Evolutionary conservation across 2,113 vertebrate genomes (phyloP).

Genomic region (Mesembrinibis cayennensis): DNA sequence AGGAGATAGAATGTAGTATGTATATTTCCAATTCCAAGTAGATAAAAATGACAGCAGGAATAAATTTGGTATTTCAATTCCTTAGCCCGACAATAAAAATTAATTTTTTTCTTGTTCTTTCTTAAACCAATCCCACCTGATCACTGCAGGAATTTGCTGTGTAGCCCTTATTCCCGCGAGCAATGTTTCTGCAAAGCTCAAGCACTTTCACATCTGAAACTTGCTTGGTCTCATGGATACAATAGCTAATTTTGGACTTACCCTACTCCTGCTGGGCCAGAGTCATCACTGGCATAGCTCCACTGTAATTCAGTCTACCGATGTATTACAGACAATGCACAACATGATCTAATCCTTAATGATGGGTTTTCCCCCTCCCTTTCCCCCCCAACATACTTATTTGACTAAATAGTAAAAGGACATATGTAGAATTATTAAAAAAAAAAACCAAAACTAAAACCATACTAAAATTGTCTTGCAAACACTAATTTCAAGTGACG

Average conservation of each 20-base stretch:
- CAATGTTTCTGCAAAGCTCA: not conserved
- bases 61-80: not conserved
- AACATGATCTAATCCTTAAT: constrained; percentile 22
- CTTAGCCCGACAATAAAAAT: not conserved
- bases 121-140: not conserved
- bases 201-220: constrained; percentile 1
- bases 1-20: not conserved
- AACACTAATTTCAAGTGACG: not conserved
- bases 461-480: not conserved
- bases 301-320: constrained; percentile 43
- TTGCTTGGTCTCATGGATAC: constrained; percentile 27
- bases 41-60: not conserved
- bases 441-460: not conserved
- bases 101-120: not conserved
- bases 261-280: constrained; percentile 46
- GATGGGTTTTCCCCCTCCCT: not conserved
- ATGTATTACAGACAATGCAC: constrained; percentile 45
- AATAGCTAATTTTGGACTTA: constrained; percentile 65
- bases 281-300: constrained; percentile 59
- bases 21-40: not conserved
- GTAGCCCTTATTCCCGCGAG: not conserved
- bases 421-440: not conserved
- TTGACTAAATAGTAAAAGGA: not conserved
- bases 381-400: not conserved
- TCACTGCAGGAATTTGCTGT: not conserved